phyloP scores from a whole-genome alignment of 2,113 vertebrate genomes.

The Myrmecobius fasciatus region DNA sequence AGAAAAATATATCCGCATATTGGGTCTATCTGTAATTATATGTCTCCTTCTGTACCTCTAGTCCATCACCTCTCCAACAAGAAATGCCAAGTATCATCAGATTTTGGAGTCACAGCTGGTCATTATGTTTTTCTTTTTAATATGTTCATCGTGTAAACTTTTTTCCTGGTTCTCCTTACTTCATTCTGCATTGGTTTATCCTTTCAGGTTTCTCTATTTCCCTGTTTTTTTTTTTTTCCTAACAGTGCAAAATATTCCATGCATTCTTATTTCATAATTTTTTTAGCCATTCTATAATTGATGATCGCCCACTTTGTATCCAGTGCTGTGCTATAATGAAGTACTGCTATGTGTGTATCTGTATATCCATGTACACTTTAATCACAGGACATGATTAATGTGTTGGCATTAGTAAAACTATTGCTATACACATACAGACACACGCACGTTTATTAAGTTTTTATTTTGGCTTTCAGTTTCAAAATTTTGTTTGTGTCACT shows the following conservation, averaged over 20 bases:
- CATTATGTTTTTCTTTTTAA: not conserved
- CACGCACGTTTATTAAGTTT: not conserved
- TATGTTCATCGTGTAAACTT: not conserved
- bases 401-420: not conserved
- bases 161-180: not conserved
- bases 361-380: not conserved
- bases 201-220: not conserved
- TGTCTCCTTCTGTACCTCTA: not conserved
- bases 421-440: not conserved
- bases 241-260: not conserved
- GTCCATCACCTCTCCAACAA: not conserved
- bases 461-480: not conserved
- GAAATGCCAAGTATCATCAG: no score
- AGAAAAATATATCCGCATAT: not conserved
- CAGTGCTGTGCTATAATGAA: not conserved
- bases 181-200: not conserved
- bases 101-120: not conserved
- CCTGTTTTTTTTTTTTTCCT: no score
- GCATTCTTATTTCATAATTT: not conserved
- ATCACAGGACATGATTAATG: not conserved
- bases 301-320: not conserved
- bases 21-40: not conserved
- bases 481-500: not conserved
- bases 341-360: not conserved
- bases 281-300: not conserved